These are phyloP conservation scores for Mamestra configurata DNA, from an alignment of 1,140 invertebrate genomes.

Conservation along the genomic window DNA sequence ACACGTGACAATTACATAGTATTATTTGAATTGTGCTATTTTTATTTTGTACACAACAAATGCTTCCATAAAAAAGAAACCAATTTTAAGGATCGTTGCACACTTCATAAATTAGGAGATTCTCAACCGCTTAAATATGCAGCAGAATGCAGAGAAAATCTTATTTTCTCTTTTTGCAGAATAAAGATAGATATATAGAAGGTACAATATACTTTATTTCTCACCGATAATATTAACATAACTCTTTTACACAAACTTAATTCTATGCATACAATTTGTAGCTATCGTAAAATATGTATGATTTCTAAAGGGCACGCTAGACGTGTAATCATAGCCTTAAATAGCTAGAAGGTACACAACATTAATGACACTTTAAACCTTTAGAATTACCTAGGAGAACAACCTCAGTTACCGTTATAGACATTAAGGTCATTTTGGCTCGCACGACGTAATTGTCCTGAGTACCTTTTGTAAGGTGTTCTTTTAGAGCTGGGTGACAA, in stretches of 20 bases:
- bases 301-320: not conserved
- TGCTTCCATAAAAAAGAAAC: not conserved
- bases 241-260: no score
- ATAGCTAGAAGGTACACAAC: slow-evolving; percentile 9
- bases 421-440: slow-evolving; percentile 30
- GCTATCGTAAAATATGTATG: not conserved
- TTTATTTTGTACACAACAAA: not conserved
- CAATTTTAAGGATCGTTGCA: not conserved
- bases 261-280: not conserved
- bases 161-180: not conserved
- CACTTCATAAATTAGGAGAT: not conserved
- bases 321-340: not conserved
- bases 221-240: no score
- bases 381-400: slow-evolving; percentile 17
- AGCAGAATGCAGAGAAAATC: not conserved
- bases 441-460: not conserved
- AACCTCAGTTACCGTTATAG: slow-evolving; percentile 1
- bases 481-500: not conserved
- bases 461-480: not conserved
- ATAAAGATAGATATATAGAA: no score
- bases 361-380: slow-evolving; percentile 34
- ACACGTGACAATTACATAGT: no score
- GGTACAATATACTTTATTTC: no score
- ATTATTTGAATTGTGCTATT: no score
- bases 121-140: not conserved